These are phyloP conservation scores for Mionectes olivaceus DNA, from an alignment of 2,797 vertebrate species.

Conservation along the genomic window DNA sequence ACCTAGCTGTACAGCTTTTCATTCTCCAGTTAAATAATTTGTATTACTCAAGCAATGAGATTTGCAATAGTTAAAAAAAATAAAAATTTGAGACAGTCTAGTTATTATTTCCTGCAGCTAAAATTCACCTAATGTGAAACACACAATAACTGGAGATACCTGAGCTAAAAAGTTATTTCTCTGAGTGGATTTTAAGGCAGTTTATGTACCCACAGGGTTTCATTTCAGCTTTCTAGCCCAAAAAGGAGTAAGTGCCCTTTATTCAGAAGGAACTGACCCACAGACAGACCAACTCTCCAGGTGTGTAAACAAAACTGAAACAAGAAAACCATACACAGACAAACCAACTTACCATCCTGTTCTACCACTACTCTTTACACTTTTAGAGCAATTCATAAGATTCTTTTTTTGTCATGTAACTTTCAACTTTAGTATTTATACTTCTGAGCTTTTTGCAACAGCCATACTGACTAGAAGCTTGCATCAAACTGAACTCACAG, in stretches of 20 bases:
- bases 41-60: not conserved
- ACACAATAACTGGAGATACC: not conserved
- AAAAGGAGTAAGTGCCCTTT: not conserved
- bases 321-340: not conserved
- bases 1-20: not conserved
- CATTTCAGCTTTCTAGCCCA: not conserved
- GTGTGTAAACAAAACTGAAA: conserved; percentile 15
- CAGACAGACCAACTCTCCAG: not conserved
- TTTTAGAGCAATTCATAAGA: not conserved
- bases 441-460: not conserved
- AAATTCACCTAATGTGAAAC: not conserved
- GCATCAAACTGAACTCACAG: not conserved
- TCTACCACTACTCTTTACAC: fast-evolving
- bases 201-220: not conserved
- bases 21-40: not conserved
- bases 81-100: not conserved
- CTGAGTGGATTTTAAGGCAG: not conserved
- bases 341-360: not conserved
- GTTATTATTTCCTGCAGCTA: not conserved
- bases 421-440: not conserved
- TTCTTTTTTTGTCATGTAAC: fast-evolving
- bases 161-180: not conserved
- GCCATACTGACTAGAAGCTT: not conserved
- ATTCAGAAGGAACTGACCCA: not conserved
- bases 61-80: not conserved